Base-by-base conservation (phyloP, 1,140 invertebrate species). In the Physella acuta region DNA sequence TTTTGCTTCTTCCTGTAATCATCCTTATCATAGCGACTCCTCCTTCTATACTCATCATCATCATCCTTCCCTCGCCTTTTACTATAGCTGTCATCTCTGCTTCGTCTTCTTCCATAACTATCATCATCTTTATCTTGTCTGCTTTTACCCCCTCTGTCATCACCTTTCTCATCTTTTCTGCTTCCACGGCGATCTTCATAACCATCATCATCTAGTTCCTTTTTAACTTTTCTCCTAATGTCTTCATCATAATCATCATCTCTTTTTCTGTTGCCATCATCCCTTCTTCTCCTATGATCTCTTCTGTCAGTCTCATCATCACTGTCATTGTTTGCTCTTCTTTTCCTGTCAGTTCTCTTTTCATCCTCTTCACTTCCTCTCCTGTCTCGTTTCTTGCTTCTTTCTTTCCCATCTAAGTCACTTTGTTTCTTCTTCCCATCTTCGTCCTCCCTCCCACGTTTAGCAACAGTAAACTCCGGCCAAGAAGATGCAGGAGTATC, bases 201-300 rank as follows among this genome's bases (percentile, higher is more conserved):
- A 44, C n/a, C 8, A 24, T 55, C 24, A 26, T 63, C 61, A 17
- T 68, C 55, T 37, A 55, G 53, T 33, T 68, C 65, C 20, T 58
- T 68, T 34, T 68, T 68, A 2, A 68, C 44, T 59, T 63, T 63
- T 20, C 33, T 44, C 33, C 8, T 31, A 3, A 26, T 34, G 14
- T 34, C 39, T 20, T 68, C 66, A 52, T 49, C 33, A 58, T 33
- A 26, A 58, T 60, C 65, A n/a, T 37, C n/a, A 51, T 71, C 59
- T 26, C 59, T n/a, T 63, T 28, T 20, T 20, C 58, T 69, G 26
- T 60, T 63, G 3, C 60, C 59, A 36, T 73, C 62, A 59, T 56
- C 63, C 31, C 68, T 62, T 39, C 71, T 56, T 59, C 76, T 68
- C 33, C 68, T 55, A 28, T 58, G 51, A 39, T 70, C 61, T 37